Evolutionary conservation across 2,797 vertebrate genomes (phyloP), one percentile per base, ranked within the genome.

Genomic region (Karalla daura): DNA sequence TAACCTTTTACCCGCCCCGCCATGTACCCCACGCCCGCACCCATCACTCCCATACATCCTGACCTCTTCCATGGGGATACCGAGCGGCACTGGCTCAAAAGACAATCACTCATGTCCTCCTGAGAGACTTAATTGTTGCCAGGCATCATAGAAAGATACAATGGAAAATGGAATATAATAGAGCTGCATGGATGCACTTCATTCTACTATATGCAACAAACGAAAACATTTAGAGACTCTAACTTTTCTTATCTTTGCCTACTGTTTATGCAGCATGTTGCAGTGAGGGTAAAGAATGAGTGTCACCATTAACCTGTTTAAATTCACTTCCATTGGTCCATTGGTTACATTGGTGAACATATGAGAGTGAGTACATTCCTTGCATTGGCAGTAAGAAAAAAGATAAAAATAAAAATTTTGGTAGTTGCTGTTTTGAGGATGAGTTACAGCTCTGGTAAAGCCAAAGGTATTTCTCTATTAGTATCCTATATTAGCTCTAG

Each of bases 1-100:
- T 93, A 94, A 94, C 93, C 92, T 94, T 93, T 93, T 90, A 87
- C 69, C 86, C 76, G 53, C 86, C 80, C 85, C 59, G 76, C 65
- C 83, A 61, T 77, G 81, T 76, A 76, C 47, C 82, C 72, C 61
- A 41, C 54, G 44, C 65, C 74, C 30, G 46, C 74, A 78, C 72
- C 76, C 78, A 71, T 80, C 79, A 58, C 61, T 83, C 62, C 55
- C 70, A 25, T 68, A 79, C 59, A 74, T 69, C 62, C 63, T 30
- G 72, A 64, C 56, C 62, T 41, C 62, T 47, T 65, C 60, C 63
- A 33, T 35, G 11, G 62, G 45, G 63, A 32, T 18, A 49, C 74
- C 39, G 64, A 74, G 63, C 13, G 11, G 23, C 63, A 41, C 41
- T 47, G 4, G 7, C 39, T 55, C 52, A 49, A 27, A 69, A 78